phyloP scores from a whole-genome alignment of 2,888 invertebrate genomes.

The Dicranocentrus wangi region DNA sequence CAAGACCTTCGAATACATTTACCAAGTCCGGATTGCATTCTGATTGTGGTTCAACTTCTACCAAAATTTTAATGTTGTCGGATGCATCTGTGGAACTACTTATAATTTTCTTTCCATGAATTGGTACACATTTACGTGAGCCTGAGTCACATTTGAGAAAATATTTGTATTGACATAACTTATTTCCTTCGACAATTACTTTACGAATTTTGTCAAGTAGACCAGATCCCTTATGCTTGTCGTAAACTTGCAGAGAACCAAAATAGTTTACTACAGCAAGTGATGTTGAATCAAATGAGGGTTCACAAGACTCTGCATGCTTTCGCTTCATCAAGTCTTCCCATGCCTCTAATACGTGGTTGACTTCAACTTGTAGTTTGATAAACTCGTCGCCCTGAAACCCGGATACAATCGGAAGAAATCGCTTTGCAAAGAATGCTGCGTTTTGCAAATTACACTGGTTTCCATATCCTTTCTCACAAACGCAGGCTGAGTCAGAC shows the following conservation, averaged over 20 bases:
- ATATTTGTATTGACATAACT: constrained; percentile 14
- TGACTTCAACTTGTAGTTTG: neutral
- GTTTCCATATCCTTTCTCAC: constrained; percentile 17
- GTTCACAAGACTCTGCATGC: neutral
- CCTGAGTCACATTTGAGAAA: constrained; percentile 13
- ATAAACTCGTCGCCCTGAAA: constrained; percentile 22
- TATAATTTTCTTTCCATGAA: constrained; percentile 1
- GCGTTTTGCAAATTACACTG: constrained; percentile 10
- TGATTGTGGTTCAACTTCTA: neutral
- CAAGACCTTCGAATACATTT: neutral
- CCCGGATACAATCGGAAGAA: constrained; percentile 15
- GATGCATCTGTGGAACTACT: too few relatives aligned
- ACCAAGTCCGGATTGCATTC: neutral
- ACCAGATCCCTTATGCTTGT: neutral
- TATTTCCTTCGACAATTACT: neutral
- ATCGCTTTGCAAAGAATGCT: constrained; percentile 8
- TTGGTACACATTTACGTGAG: constrained; percentile 9
- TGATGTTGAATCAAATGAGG: neutral
- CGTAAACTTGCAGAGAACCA: constrained; percentile 3
- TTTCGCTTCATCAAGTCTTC: neutral
- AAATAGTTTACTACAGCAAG: constrained; percentile 18
- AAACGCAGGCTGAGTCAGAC: neutral
- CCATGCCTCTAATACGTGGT: constrained; percentile 21
- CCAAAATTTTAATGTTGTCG: neutral
- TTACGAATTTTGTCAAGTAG: neutral